Percentiles rank a stretch among this genome's conserved stretches.
phyloP scores from a whole-genome alignment of 2,888 invertebrate species.

The Catocala nupta region DNA sequence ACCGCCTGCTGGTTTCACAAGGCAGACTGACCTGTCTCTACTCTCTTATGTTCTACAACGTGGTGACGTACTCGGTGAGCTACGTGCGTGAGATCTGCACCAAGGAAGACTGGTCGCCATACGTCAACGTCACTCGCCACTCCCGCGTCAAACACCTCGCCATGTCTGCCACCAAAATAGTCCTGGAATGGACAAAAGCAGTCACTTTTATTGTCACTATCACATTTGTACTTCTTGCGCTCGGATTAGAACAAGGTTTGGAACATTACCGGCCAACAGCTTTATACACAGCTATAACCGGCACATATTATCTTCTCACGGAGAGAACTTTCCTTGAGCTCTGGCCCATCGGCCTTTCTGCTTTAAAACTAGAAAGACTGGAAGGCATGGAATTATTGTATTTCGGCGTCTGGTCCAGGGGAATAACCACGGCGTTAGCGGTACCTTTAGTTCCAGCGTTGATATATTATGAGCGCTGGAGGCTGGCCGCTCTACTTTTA shows the following conservation, averaged over 20 bases:
- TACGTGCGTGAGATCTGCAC: constrained; percentile 91
- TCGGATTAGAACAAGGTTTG: constrained; percentile 92
- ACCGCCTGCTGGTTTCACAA: constrained; percentile 88
- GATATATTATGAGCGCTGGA: constrained; percentile 86
- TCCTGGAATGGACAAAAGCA: constrained; percentile 94
- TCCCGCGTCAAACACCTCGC: constrained; percentile 92
- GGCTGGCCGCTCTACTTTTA: constrained; percentile 86
- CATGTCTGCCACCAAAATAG: constrained; percentile 93
- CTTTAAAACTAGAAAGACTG: constrained; percentile 88
- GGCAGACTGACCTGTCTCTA: constrained; percentile 90
- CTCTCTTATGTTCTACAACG: constrained; percentile 94
- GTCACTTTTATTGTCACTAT: constrained; percentile 93
- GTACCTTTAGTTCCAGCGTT: constrained; percentile 86
- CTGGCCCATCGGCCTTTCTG: constrained; percentile 87
- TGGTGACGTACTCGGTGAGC: constrained; percentile 91
- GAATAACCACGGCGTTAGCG: constrained; percentile 87
- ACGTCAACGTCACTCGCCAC: constrained; percentile 91
- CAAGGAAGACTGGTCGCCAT: constrained; percentile 93
- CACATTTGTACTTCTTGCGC: constrained; percentile 91
- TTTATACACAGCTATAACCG: constrained; percentile 89
- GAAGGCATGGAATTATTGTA: constrained; percentile 92
- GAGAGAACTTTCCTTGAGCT: constrained; percentile 91
- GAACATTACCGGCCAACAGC: constrained; percentile 91
- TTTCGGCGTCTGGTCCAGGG: constrained; percentile 89
- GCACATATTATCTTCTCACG: constrained; percentile 90